Base-by-base conservation (phyloP, 2,888 invertebrate species). In the Tetragonula carbonaria region DNA sequence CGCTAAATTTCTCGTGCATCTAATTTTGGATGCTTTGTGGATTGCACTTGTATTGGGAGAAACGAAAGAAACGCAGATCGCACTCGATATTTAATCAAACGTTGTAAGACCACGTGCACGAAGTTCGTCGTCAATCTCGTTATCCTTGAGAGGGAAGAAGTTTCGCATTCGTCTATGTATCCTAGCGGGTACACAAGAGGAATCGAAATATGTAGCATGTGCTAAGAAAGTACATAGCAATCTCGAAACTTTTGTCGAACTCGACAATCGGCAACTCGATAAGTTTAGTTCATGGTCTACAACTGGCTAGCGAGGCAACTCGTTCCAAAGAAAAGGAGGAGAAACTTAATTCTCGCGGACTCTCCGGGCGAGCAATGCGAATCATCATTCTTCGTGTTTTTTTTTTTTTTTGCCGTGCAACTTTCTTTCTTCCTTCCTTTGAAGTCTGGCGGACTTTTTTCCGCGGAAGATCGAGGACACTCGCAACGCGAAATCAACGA, bases 261-360 rank as follows among this genome's bases (percentile, higher is more conserved):
- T 28, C 53, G 51, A 76, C 63, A 75, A 72, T 73, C 59, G 57
- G 21, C 18, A 78, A 78, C 72, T 75, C 85, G 63, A 85, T 85
- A 74, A 72, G 38, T 23, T 45, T 68, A 53, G 74, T 73, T 74
- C 62, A 8, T 28, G 53, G 50, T n/a, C 38, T 23, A 50, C 45
- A 13, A 62, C 59, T 45, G 13, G 55, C 38, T 62, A 14, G 59
- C 45, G 57, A n/a, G 77, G 62, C 57, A 82, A 66, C 74, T 72
- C 8, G 45, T 77, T 28, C 23, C 53, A 28, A 72, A 75, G 21
- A 28, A 53, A 57, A 65, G 14, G 11, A n/a, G 45, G 18, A 55
- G 55, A n/a, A 62, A 62, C 21, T 28, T 6, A 23, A 45, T 45
- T 45, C 63, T 50, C 55, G 45, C 23, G 11, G 8, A 33, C n/a